Conservation (phyloP, 2,113 vertebrate genomes). For the Hydropotes inermis region DNA sequence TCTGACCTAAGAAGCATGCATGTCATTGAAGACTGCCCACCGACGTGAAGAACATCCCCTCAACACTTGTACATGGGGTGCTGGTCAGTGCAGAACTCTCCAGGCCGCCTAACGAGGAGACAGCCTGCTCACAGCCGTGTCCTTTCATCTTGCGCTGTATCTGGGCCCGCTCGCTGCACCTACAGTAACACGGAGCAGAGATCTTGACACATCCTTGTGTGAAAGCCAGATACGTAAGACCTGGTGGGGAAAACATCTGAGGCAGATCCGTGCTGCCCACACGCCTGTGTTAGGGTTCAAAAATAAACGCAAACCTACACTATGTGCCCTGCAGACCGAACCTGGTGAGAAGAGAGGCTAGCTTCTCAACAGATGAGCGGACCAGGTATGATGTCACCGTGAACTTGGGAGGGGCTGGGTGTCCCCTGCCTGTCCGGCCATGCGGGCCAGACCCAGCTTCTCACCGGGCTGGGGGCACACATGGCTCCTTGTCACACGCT, state of each 20-base stretch:
- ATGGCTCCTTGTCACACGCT: accelerated
- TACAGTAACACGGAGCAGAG: not conserved
- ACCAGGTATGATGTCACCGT: accelerated
- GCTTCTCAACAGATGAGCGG: accelerated
- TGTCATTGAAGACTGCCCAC: accelerated
- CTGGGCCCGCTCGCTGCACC: accelerated
- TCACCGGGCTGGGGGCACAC: accelerated
- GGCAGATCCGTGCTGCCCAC: too few relatives aligned
- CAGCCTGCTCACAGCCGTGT: accelerated
- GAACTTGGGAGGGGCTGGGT: accelerated
- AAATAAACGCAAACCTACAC: not conserved
- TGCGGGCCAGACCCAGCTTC: accelerated
- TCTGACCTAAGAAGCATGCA: not conserved
- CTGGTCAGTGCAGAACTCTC: not conserved
- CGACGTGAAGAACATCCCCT: accelerated
- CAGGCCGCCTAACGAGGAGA: not conserved
- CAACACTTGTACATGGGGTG: not conserved
- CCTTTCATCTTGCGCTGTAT: accelerated
- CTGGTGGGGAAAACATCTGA: accelerated
- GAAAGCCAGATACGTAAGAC: not conserved
- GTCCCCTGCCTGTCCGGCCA: accelerated
- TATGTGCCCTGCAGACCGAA: not conserved
- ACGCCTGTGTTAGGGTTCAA: not conserved
- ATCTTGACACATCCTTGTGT: not conserved
- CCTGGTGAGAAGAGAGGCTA: not conserved